Evolutionary conservation across 2,113 vertebrate species (phyloP).

Genomic region (Strigops habroptila): DNA sequence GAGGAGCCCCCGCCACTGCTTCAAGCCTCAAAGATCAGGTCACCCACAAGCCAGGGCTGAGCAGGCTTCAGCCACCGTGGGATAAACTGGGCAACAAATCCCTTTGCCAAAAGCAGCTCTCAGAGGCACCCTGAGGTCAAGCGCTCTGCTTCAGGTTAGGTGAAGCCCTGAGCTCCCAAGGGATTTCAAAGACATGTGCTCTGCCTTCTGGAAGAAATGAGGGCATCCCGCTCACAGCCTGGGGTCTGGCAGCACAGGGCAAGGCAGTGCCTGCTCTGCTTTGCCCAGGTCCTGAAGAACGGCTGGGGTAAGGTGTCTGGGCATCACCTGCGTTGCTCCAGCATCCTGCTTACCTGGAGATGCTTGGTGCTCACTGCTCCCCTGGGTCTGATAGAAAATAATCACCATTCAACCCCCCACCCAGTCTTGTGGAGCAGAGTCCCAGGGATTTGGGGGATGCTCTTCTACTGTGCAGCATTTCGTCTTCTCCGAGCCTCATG

Average conservation of each 20-base stretch:
- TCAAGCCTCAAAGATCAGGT: not conserved
- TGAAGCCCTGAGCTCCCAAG: not conserved
- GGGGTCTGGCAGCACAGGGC: not conserved
- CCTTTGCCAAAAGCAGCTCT: not conserved
- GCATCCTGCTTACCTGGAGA: fast-evolving
- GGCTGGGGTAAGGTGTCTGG: fast-evolving
- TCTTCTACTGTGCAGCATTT: fast-evolving
- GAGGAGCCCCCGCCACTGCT: not conserved
- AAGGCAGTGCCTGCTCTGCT: not conserved
- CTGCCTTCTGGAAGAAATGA: not conserved
- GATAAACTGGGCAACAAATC: not conserved
- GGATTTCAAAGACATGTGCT: not conserved
- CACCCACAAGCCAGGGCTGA: not conserved
- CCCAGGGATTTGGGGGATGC: not conserved
- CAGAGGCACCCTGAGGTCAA: not conserved
- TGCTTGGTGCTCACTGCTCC: not conserved
- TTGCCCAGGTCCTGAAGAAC: not conserved
- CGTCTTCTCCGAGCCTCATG: not conserved
- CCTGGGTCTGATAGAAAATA: not conserved
- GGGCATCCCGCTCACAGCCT: not conserved
- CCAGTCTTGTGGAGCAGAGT: not conserved
- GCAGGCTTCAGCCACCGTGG: not conserved
- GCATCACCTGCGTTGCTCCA: fast-evolving
- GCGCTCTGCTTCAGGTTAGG: fast-evolving
- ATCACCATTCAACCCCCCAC: not conserved